These are phyloP conservation scores for Mus spretus DNA, from an alignment of 2,797 vertebrate genomes.

Conservation along the genomic window DNA sequence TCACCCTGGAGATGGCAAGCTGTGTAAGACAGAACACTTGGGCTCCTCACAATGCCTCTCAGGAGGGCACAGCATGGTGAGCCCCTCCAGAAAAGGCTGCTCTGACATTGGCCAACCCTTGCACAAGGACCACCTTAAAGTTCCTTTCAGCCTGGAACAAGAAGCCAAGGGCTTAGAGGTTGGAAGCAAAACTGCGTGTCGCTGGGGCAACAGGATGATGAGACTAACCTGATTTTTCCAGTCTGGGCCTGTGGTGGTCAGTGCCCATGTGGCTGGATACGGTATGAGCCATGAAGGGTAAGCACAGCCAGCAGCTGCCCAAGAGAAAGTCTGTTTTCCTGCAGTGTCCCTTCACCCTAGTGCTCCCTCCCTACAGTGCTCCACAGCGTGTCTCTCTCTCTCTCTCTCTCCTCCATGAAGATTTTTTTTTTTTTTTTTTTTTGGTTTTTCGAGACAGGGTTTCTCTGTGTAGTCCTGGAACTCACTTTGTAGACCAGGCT, in stretches of 20 bases:
- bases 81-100: neutral
- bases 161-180: neutral
- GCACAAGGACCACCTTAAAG: neutral
- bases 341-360: fast-evolving
- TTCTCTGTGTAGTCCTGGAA: too few relatives aligned
- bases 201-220: neutral
- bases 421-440: too few relatives aligned
- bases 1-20: neutral
- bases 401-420: neutral
- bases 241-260: neutral
- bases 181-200: fast-evolving
- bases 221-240: neutral
- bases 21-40: neutral
- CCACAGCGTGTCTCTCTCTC: neutral
- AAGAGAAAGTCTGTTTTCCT: neutral
- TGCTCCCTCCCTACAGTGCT: too few relatives aligned
- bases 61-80: fast-evolving
- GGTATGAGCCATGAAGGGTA: fast-evolving
- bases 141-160: neutral
- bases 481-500: too few relatives aligned
- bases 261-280: neutral
- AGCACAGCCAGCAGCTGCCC: fast-evolving
- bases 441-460: too few relatives aligned
- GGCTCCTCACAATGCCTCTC: neutral
- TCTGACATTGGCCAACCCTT: neutral